Conservation (phyloP, 2,888 invertebrate species). For the Lasioglossum lativentre region DNA sequence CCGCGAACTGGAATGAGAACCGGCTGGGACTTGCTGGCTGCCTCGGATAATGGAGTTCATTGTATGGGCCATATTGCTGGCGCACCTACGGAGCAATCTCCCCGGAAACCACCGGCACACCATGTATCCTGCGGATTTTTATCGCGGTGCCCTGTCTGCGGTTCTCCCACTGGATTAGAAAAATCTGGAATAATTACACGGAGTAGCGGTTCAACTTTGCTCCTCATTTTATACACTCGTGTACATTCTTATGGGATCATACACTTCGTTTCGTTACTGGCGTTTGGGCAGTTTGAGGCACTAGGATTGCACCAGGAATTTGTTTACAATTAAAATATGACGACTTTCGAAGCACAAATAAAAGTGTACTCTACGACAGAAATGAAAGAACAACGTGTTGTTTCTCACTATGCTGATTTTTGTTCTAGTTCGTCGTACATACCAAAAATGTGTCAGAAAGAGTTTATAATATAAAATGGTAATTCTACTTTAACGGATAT, state of each 20-base stretch:
- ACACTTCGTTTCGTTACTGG: not conserved
- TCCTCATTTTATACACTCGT: not conserved
- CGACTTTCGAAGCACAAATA: not conserved
- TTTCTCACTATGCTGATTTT: no score
- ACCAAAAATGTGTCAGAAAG: not conserved
- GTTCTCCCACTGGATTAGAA: not conserved
- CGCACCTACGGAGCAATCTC: slow-evolving; percentile 71
- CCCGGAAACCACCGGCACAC: slow-evolving; percentile 69
- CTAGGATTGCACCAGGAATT: not conserved
- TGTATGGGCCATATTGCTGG: slow-evolving; percentile 74
- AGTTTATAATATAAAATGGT: no score
- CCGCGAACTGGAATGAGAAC: slow-evolving; percentile 36
- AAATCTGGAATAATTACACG: not conserved
- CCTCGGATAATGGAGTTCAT: slow-evolving; percentile 70
- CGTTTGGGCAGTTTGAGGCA: not conserved
- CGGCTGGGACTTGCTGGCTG: slow-evolving; percentile 56
- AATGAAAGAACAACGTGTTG: not conserved
- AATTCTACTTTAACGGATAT: no score
- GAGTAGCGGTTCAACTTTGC: not conserved
- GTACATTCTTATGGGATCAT: not conserved
- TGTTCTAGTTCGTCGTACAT: no score
- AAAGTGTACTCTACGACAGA: not conserved
- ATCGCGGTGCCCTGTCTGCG: not conserved
- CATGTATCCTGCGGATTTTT: slow-evolving; percentile 52
- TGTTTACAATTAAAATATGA: not conserved